Evolutionary conservation across 2,888 invertebrate species (phyloP), one percentile per base, ranked within the genome.

Genomic region (Eupithecia subumbrata): DNA sequence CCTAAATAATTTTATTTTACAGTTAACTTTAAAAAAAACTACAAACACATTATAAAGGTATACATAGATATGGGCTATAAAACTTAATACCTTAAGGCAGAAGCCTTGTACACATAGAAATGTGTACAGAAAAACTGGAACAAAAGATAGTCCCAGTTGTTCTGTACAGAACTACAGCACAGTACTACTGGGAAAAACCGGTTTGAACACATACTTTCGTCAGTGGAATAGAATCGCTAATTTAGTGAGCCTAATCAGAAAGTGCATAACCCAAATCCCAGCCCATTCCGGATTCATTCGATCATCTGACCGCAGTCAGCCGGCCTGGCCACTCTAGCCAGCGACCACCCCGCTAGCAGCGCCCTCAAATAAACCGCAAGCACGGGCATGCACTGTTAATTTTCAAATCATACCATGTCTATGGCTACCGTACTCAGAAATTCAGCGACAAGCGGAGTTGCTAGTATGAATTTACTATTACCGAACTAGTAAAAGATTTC

Each of bases 291-390:
- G 11, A 22, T 22, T 22, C 22, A 56, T 56, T 22, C 56, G 11
- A 11, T 22, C 9, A 22, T 56, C 56, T 22, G 56, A 56, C 22
- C 56, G 4, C 56, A 11, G 11, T 11, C 11, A 9, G 56, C 22
- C 9, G 56, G n/a, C n/a, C 56, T 8, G 9, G 22, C 11, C 16
- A 11, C 2, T 8, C 9, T 56, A 11, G 11, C 56, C 56, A n/a
- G 52, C n/a, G 9, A 52, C 56, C 56, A 22, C 56, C 7, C 5
- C n/a, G 48, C 56, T 11, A 2, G 22, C 56, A n/a, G 4, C n/a
- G 52, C 52, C 52, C 52, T n/a, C 52, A 8, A 56, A 56, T 56
- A 56, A 56, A 56, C 56, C 56, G 22, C 56, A 56, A 56, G 22
- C 56, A 56, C 22, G 56, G n/a, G 22, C 56, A 5, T 56, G 22